phyloP scores from a whole-genome alignment of 2,888 invertebrate species.

The Heliconius aoede region DNA sequence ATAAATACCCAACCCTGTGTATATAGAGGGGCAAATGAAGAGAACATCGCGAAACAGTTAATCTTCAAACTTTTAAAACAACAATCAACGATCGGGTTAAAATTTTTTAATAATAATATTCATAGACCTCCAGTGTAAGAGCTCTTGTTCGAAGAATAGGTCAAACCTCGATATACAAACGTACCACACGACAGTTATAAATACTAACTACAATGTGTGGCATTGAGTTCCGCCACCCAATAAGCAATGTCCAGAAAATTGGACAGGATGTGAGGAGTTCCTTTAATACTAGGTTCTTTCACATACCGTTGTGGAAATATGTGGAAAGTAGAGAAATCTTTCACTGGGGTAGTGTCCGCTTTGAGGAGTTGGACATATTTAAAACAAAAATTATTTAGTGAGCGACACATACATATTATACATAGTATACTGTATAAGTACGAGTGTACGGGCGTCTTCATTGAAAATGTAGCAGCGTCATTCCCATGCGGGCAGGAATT shows the following conservation, averaged over 20 bases:
- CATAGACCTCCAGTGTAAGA: not conserved
- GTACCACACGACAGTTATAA: no score
- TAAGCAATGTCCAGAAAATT: no score
- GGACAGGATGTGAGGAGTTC: no score
- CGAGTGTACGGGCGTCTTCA: slow-evolving; percentile 25
- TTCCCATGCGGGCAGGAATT: slow-evolving; percentile 41
- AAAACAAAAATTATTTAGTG: not conserved
- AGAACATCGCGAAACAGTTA: not conserved
- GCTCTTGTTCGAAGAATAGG: slow-evolving; percentile 15
- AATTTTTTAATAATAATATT: slow-evolving; percentile 5
- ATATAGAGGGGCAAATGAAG: no score
- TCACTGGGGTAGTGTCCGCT: no score
- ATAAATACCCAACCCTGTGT: no score
- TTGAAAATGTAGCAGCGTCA: slow-evolving; percentile 25
- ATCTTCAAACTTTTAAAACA: not conserved
- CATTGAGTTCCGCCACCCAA: no score
- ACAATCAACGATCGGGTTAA: not conserved
- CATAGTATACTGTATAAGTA: not conserved
- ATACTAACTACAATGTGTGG: no score
- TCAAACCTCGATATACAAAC: not conserved
- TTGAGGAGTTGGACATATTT: not conserved
- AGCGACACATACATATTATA: no score
- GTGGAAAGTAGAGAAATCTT: no score
- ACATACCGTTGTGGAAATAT: no score
- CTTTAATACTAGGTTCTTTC: no score